Evolutionary conservation across 2,888 invertebrate species (phyloP), one percentile per base, ranked within the genome.

Genomic region (Anodontia alba): DNA sequence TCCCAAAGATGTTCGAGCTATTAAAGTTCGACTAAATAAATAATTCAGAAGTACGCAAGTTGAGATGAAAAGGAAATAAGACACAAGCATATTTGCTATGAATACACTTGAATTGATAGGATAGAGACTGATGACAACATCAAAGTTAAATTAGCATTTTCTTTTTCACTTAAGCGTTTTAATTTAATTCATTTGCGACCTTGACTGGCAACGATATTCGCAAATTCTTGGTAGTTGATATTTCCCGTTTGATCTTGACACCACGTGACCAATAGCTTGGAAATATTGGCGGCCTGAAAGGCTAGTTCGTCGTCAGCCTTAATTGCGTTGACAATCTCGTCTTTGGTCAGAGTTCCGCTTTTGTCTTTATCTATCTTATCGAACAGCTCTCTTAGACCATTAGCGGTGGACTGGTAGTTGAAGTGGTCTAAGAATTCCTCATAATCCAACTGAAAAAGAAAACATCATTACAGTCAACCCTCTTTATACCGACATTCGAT

Each of bases 351-450:
- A 67, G 81, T 89, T n/a, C 92, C 92, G 36, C 91, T 91, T 33
- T 87, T 83, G 81, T 92, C 92, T 12, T 67, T 84, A 80, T 92
- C 92, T 46, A 92, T 80, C 38, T 85, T 81, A 33, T 85, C 71
- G 78, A 92, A 92, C 20, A 91, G 80, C 8, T 85, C 76, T 38
- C 86, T 76, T 83, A 92, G 86, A 23, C 87, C 77, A 12, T 83
- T 81, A 7, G 87, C 89, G 1, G 88, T 86, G 23, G 79, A 72
- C 26, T 87, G 79, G 69, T 84, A 88, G 46, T 87, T 88, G 71
- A 89, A 91, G n/a, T 91, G 86, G 23, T 76, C 81, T 33, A 92
- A 85, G 77, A 91, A 92, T 67, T 92, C 91, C 62, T 91, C 91
- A 67, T 91, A 92, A 69, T 88, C 88, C n/a, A 92, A 84, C 88